A percentile compares a stretch with the other conserved stretches of the same genome.
Conservation (phyloP, 2,888 invertebrate species). For the Melieria omissa region DNA sequence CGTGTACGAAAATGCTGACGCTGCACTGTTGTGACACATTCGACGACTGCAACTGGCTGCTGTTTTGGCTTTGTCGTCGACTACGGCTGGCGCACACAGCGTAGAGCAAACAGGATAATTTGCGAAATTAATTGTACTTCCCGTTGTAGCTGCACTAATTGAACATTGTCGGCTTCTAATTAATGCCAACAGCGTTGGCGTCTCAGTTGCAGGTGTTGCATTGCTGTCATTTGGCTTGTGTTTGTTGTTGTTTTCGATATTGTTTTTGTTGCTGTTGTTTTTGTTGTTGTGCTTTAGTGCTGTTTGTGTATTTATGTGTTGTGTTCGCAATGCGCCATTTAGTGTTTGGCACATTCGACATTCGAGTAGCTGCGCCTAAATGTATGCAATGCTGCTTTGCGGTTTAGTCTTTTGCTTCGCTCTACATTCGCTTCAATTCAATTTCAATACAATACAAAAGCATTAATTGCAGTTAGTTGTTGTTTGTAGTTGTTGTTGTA, state of each 20-base stretch:
- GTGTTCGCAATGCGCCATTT: too few relatives aligned
- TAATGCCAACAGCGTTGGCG: conserved; percentile 14
- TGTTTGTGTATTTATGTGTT: not conserved
- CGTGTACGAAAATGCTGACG: too few relatives aligned
- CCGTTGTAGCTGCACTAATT: conserved; percentile 15
- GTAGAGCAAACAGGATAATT: conserved; percentile 13
- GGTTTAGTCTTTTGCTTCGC: too few relatives aligned
- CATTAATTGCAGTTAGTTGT: too few relatives aligned
- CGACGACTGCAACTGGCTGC: not conserved
- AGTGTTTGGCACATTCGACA: too few relatives aligned
- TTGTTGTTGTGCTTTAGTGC: not conserved
- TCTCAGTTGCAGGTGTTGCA: not conserved
- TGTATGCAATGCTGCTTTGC: too few relatives aligned
- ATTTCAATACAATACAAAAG: too few relatives aligned
- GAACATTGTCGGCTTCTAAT: conserved; percentile 31
- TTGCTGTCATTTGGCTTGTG: not conserved
- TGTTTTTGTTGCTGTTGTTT: not conserved
- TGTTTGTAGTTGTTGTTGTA: too few relatives aligned
- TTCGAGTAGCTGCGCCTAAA: too few relatives aligned
- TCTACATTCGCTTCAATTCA: too few relatives aligned
- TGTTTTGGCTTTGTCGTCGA: not conserved
- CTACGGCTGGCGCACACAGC: not conserved
- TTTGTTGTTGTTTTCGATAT: not conserved
- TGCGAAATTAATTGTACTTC: conserved; percentile 7
- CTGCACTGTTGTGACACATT: too few relatives aligned